Percentiles rank a stretch among this genome's conserved stretches.
Evolutionary conservation across 2,113 vertebrate genomes (phyloP).

Genomic region (Channa maculata): DNA sequence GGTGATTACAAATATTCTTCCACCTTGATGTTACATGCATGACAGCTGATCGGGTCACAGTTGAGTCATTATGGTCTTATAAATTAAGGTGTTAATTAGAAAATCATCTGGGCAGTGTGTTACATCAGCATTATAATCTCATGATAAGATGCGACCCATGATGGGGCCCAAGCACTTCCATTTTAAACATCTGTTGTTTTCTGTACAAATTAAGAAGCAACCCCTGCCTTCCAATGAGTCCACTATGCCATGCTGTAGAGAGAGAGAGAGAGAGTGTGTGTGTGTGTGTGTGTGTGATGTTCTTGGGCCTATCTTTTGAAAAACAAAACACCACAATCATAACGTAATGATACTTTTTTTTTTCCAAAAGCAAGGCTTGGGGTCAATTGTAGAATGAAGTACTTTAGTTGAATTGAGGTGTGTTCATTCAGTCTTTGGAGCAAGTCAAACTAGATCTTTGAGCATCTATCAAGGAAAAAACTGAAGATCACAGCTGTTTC

Average conservation of each 20-base stretch:
- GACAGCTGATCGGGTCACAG: background rate
- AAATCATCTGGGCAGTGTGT: conserved; percentile 13
- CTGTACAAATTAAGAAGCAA: background rate
- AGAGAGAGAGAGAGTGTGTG: too few relatives aligned
- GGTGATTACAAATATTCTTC: too few relatives aligned
- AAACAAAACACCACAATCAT: background rate
- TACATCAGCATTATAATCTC: background rate
- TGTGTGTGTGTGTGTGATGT: too few relatives aligned
- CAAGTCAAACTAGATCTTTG: background rate
- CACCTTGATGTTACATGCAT: background rate
- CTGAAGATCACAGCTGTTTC: background rate
- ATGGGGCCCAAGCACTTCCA: too few relatives aligned
- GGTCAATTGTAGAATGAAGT: background rate
- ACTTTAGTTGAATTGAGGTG: conserved; percentile 1
- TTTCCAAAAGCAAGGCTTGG: background rate
- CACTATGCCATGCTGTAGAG: background rate
- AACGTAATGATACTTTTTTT: background rate
- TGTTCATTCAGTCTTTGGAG: background rate
- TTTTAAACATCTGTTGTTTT: conserved; percentile 1
- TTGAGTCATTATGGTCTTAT: conserved; percentile 2
- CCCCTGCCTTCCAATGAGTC: background rate
- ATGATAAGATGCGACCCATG: background rate
- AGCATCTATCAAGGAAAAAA: background rate
- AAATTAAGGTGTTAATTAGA: conserved; percentile 7
- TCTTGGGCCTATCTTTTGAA: too few relatives aligned